Base-by-base conservation (phyloP, 2,113 vertebrate species). In the Murina feae region DNA sequence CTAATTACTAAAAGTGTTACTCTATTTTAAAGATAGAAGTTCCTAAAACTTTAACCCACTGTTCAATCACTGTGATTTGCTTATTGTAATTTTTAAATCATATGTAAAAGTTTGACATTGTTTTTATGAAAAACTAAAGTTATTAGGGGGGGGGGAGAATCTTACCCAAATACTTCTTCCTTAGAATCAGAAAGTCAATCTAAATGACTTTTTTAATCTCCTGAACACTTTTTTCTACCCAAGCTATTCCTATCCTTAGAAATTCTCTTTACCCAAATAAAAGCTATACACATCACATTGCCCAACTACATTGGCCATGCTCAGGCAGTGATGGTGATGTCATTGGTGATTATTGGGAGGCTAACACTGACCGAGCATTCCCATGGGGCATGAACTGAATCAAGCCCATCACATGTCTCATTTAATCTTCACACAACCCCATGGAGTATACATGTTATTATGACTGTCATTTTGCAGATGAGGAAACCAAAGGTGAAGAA, bases 1-100 rank as follows among this genome's bases (percentile, higher is more conserved):
- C 81, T 93, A 20, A 63, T 90, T 44, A 74, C 42, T 92, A 90
- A 86, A 95, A 92, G 65, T 68, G 51, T 85, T 91, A 63, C 49
- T 86, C 8, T 75, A 0, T 93, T 82, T 94, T 95, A 74, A 91
- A 89, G 63, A 78, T 9, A 79, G 35, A 93, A 69, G 3, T 84
- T 23, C 32, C 51, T 63, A 68, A 87, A 86, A 91, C n/a, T 58
- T 82, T 53, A 97, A 82, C 60, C 60, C 39, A 49, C 16, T 79
- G 5, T 66, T 86, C 47, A 95, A 28, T 79, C 42, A 42, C 78
- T 75, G 9, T 87, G 17, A 17, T 55, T 65, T 89, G 10, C 80
- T 65, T 60, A 30, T 32, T 72, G 35, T 63, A 69, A 39, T 39
- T 71, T 90, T 66, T 18, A 83, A 89, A 74, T 63, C 68, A 95